Conservation (phyloP, 2,888 invertebrate species). For the Bugula neritina region DNA sequence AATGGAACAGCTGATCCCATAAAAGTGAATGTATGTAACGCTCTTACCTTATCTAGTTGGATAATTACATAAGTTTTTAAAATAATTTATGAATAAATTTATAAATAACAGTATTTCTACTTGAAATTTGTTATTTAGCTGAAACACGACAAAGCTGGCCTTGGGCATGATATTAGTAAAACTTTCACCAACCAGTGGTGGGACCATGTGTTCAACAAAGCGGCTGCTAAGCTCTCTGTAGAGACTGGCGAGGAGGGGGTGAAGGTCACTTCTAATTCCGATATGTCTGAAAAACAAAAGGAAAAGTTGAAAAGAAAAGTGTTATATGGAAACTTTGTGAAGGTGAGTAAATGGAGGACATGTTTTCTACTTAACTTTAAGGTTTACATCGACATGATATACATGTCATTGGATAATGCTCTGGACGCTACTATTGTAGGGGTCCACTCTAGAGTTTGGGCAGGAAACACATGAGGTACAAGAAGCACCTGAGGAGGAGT, state of each 20-base stretch:
- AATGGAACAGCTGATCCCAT: conserved; percentile 71
- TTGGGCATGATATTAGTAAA: conserved; percentile 70
- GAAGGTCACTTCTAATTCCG: conserved; percentile 8
- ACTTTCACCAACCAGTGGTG: conserved; percentile 80
- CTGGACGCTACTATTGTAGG: too few relatives aligned
- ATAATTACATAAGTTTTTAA: too few relatives aligned
- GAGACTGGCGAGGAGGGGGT: conserved; percentile 32
- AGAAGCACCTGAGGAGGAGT: too few relatives aligned
- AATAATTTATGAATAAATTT: too few relatives aligned
- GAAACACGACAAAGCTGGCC: conserved; percentile 25
- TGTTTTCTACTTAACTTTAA: conserved; percentile 13
- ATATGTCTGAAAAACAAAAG: neutral
- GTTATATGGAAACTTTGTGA: conserved; percentile 29
- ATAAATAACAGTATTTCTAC: too few relatives aligned
- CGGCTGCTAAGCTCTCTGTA: conserved; percentile 63
- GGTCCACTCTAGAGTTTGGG: conserved; percentile 5
- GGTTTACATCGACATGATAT: too few relatives aligned
- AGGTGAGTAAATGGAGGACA: conserved; percentile 27
- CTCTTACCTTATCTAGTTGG: too few relatives aligned
- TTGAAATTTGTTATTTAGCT: too few relatives aligned
- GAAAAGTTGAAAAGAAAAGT: conserved; percentile 25
- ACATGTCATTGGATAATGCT: too few relatives aligned
- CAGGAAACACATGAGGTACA: neutral
- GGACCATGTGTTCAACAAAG: conserved; percentile 71
- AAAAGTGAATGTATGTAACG: conserved; percentile 61